These are phyloP conservation scores for Tangachromis dhanisi DNA, from an alignment of 2,113 vertebrate genomes.

Conservation along the genomic window DNA sequence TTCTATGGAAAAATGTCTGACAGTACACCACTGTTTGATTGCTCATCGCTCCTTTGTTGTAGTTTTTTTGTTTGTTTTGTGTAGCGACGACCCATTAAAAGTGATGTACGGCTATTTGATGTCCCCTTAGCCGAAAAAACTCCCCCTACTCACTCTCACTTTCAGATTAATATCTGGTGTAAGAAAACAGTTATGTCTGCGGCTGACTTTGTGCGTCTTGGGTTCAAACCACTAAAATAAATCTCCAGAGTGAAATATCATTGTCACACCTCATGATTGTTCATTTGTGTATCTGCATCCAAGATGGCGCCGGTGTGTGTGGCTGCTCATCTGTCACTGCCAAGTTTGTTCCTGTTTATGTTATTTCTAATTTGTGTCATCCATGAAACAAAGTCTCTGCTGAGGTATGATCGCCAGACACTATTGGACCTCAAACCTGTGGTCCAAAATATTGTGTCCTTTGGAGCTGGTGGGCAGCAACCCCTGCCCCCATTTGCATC, in stretches of 20 bases:
- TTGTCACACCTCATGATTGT: background rate
- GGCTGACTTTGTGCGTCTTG: background rate
- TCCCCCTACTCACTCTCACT: conserved; percentile 29
- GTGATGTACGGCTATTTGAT: background rate
- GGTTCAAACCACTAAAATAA: background rate
- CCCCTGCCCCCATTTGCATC: too few species aligned
- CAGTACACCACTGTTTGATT: background rate
- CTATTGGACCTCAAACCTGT: too few species aligned
- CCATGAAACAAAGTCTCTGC: too few species aligned
- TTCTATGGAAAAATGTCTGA: conserved; percentile 37
- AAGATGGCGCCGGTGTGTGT: too few species aligned
- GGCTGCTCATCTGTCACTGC: too few species aligned
- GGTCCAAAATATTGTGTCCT: too few species aligned
- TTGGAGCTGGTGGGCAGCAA: too few species aligned
- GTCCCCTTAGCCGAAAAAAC: background rate
- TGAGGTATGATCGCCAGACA: too few species aligned
- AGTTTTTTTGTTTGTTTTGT: background rate
- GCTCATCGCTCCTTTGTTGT: background rate
- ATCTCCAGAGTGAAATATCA: background rate
- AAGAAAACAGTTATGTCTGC: background rate
- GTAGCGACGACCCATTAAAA: background rate
- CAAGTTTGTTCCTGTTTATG: too few species aligned
- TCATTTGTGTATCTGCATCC: too few species aligned
- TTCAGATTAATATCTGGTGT: background rate
- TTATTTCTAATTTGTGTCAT: too few species aligned